Conservation (phyloP, 2,113 vertebrate species). For the Chaetorhynchus papuensis region DNA sequence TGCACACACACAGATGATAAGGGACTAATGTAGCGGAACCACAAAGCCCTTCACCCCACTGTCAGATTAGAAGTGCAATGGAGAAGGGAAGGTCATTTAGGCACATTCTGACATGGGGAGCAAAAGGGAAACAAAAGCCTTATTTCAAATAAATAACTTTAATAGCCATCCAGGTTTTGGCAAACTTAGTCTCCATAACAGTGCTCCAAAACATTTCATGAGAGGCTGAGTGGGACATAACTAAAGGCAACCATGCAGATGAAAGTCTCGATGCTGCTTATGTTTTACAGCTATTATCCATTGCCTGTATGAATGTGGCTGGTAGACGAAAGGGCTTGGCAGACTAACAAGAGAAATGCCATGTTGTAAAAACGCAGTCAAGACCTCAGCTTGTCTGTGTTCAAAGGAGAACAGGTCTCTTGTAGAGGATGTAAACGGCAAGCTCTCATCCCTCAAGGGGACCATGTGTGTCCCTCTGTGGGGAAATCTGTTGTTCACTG, state of each 20-base stretch:
- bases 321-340: background rate
- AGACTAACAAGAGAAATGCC: background rate
- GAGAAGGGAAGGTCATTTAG: background rate
- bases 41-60: background rate
- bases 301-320: background rate
- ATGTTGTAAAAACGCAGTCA: background rate
- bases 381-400: background rate
- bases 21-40: background rate
- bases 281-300: background rate
- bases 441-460: background rate
- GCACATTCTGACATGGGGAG: background rate
- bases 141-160: background rate
- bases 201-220: background rate
- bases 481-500: background rate
- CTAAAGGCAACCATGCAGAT: background rate
- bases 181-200: background rate
- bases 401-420: background rate
- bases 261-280: background rate
- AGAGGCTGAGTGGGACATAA: background rate
- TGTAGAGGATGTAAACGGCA: background rate
- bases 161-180: background rate
- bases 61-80: background rate
- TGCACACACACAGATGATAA: background rate
- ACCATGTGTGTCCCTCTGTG: rapidly evolving
- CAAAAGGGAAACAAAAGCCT: background rate